Conservation (phyloP, 2,797 vertebrate species). For the Morelia viridis region DNA sequence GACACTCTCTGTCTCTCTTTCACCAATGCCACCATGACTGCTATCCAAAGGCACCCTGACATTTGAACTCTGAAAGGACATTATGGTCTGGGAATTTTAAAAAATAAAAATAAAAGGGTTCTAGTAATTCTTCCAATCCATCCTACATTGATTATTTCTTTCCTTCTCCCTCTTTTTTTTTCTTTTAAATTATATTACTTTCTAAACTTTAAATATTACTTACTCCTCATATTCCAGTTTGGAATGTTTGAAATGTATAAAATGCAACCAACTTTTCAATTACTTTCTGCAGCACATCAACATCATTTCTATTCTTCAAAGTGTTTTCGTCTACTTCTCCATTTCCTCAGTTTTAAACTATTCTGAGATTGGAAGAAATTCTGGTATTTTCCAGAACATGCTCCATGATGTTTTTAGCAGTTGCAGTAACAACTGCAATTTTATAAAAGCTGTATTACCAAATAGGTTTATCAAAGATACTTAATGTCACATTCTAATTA, state of each 20-base stretch:
- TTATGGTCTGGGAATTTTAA: constrained; percentile 58
- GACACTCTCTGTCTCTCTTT: constrained; percentile 39
- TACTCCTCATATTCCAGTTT: neutral
- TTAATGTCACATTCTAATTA: neutral
- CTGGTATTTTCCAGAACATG: neutral
- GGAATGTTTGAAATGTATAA: neutral
- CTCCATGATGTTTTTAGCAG: neutral
- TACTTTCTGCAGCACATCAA: neutral
- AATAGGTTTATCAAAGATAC: neutral
- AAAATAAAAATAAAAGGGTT: constrained; percentile 53
- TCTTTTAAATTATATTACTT: neutral
- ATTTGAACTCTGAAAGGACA: constrained; percentile 62
- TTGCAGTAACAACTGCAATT: neutral
- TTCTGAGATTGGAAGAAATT: neutral
- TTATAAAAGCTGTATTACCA: neutral
- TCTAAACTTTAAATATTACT: neutral
- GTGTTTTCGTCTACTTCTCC: neutral
- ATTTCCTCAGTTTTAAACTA: neutral
- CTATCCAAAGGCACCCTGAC: constrained; percentile 56
- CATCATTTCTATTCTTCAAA: neutral
- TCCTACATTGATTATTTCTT: neutral
- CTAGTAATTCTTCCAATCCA: constrained; percentile 57
- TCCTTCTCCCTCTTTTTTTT: constrained; percentile 17
- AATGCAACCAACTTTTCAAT: neutral
- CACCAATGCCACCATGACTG: constrained; percentile 55